Conservation (phyloP, 2,113 vertebrate genomes). For the Oryzias woworae region DNA sequence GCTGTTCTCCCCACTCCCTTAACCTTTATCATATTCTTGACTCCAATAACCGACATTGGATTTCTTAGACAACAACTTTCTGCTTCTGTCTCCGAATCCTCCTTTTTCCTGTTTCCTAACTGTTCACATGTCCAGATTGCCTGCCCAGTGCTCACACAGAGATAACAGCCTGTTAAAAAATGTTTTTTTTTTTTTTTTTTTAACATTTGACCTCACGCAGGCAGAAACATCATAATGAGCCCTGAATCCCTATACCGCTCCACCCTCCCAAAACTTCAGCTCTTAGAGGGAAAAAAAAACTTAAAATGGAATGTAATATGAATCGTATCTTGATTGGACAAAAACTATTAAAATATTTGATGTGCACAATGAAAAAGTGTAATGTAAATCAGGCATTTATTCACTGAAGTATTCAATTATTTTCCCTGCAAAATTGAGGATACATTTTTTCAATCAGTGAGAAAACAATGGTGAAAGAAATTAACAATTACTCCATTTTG, state of each 20-base stretch:
- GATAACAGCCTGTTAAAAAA: background rate
- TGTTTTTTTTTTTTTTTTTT: no score
- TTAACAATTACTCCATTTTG: no score
- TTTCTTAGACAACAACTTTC: background rate
- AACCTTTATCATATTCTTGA: conserved; percentile 1
- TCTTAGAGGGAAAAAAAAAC: background rate
- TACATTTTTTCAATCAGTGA: no score
- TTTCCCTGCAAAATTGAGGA: no score
- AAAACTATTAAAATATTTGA: background rate
- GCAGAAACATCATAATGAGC: background rate
- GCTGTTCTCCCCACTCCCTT: conserved; percentile 8
- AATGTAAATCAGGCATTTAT: conserved; percentile 7
- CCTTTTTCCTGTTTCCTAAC: background rate
- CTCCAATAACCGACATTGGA: background rate
- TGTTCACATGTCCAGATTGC: background rate
- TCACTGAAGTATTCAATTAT: background rate
- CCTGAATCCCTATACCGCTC: background rate
- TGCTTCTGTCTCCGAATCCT: background rate
- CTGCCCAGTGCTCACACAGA: background rate
- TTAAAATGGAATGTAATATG: background rate
- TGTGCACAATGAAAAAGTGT: background rate
- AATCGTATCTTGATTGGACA: background rate
- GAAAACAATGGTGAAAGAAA: no score
- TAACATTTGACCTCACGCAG: background rate
- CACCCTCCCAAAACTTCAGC: background rate